These are phyloP conservation scores for Tryphoninae sp. DNA, from an alignment of 2,888 invertebrate genomes.

Conservation along the genomic window DNA sequence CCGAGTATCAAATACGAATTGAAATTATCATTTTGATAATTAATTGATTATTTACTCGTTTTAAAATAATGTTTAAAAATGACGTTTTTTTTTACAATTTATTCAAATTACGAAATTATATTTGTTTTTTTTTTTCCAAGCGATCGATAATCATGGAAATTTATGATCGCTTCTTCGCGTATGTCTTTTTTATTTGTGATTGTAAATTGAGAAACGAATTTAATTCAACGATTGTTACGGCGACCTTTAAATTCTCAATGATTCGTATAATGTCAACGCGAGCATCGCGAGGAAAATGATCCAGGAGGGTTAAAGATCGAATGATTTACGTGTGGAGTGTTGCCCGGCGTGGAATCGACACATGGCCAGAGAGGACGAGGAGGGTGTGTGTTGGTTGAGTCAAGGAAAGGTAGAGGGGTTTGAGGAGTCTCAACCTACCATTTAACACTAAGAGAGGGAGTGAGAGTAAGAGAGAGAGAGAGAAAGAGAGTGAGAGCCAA, in stretches of 20 bases:
- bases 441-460: constrained; percentile 40
- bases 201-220: background rate
- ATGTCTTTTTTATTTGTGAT: background rate
- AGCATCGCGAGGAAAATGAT: constrained; percentile 30
- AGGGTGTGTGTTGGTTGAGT: constrained; percentile 15
- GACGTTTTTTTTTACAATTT: background rate
- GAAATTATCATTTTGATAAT: background rate
- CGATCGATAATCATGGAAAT: too few relatives aligned
- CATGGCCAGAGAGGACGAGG: constrained; percentile 16
- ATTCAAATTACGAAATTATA: background rate
- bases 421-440: constrained; percentile 22
- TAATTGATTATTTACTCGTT: background rate
- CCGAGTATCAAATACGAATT: background rate
- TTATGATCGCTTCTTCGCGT: background rate
- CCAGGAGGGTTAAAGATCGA: constrained; percentile 51
- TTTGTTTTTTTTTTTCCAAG: too few relatives aligned
- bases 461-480: constrained; percentile 21
- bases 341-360: background rate
- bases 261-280: constrained; percentile 17
- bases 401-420: too few relatives aligned
- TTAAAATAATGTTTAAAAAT: background rate
- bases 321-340: constrained; percentile 46
- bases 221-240: background rate
- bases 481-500: constrained; percentile 16
- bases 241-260: constrained; percentile 56